These are phyloP conservation scores for Acanthaster planci DNA, from an alignment of 35 echinoderm and acorn worm species.

Conservation along the genomic window DNA sequence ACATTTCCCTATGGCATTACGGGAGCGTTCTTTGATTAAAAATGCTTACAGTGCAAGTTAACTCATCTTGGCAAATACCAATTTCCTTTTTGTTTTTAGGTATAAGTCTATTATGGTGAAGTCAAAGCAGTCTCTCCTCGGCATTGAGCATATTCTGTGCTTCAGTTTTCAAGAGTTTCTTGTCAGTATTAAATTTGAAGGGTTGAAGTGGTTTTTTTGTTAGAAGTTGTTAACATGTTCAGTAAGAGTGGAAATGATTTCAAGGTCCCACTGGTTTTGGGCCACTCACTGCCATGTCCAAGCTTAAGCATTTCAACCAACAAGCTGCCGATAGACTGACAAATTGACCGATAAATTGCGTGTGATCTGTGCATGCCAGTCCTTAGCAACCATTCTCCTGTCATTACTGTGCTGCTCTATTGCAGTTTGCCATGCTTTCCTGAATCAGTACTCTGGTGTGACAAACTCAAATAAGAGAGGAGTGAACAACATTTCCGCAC, in stretches of 20 bases:
- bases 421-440: background rate
- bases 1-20: constrained; percentile 12
- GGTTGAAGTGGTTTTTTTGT: too few relatives aligned
- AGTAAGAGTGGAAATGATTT: too few relatives aligned
- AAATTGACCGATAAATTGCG: constrained; percentile 22
- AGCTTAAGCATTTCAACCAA: background rate
- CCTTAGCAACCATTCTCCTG: background rate
- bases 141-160: too few relatives aligned
- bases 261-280: too few relatives aligned
- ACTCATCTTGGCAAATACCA: background rate
- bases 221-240: too few relatives aligned
- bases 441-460: constrained; percentile 8
- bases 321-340: background rate
- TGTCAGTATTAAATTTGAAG: too few relatives aligned
- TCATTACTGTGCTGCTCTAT: constrained; percentile 1
- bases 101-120: too few relatives aligned
- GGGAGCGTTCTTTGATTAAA: constrained; percentile 8
- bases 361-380: constrained; percentile 18
- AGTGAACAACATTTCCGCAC: constrained; percentile 24
- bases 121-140: too few relatives aligned
- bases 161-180: too few relatives aligned
- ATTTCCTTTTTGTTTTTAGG: too few relatives aligned
- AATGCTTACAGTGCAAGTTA: background rate
- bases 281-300: too few relatives aligned
- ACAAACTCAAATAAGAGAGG: constrained; percentile 9